Percentiles rank a stretch among this genome's conserved stretches.
Evolutionary conservation across 2,113 vertebrate genomes (phyloP).

Genomic region (Lagopus leucura): DNA sequence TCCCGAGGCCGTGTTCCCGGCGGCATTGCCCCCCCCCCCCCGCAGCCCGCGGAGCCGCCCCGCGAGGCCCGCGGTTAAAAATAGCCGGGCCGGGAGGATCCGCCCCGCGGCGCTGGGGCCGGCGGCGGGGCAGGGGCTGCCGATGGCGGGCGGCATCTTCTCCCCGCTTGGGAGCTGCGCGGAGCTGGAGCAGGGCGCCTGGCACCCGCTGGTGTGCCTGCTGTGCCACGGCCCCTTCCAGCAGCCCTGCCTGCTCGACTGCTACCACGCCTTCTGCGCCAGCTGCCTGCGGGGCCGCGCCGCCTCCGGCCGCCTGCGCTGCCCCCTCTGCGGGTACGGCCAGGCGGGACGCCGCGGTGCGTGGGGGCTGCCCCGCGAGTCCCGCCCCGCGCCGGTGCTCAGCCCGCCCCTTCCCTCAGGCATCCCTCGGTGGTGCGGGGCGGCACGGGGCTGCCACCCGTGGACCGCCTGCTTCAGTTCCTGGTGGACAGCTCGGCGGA

Average conservation of each 20-base stretch:
- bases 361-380: background rate
- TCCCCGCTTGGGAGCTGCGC: constrained; percentile 77
- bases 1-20: too few relatives aligned
- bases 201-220: constrained; percentile 89
- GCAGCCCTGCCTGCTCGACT: constrained; percentile 90
- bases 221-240: constrained; percentile 90
- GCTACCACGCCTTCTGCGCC: constrained; percentile 92
- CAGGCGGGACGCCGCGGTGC: fast-evolving
- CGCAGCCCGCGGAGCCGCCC: background rate
- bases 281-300: constrained; percentile 86
- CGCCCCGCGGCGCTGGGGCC: background rate
- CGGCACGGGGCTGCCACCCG: constrained; percentile 83
- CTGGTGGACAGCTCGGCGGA: constrained; percentile 89
- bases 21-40: background rate
- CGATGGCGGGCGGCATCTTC: constrained; percentile 90
- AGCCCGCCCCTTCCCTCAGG: constrained; percentile 45
- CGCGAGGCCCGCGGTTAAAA: background rate
- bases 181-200: constrained; percentile 79
- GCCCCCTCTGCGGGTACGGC: constrained; percentile 90
- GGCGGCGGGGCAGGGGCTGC: background rate
- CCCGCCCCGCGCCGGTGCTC: background rate
- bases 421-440: constrained; percentile 89
- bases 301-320: constrained; percentile 81
- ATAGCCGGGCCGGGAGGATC: background rate
- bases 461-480: constrained; percentile 91